Conservation (phyloP, 2,113 vertebrate genomes). For the Synodontis membranacea region DNA sequence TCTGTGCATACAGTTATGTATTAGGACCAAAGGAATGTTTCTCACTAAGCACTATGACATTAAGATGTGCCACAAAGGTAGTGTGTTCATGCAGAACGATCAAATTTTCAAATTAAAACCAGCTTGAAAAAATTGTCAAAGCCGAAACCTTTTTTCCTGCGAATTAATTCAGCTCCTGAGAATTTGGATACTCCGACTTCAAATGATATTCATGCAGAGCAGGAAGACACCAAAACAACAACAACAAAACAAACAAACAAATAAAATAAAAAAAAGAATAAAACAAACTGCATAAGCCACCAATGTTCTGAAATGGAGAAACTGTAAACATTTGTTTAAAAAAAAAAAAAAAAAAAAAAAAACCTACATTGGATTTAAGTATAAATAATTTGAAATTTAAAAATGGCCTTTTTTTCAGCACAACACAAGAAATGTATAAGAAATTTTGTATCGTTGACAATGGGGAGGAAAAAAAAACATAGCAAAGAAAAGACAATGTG, state of each 20-base stretch:
- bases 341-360: neutral
- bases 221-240: neutral
- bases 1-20: conserved; percentile 20
- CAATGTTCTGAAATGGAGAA: conserved; percentile 20
- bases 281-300: neutral
- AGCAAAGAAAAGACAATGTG: neutral
- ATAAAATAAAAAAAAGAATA: neutral
- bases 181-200: neutral
- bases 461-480: neutral
- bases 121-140: neutral
- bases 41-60: conserved; percentile 21
- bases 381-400: neutral
- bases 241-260: neutral
- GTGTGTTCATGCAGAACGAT: conserved; percentile 7
- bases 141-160: neutral
- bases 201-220: neutral
- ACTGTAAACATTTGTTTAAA: neutral
- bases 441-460: neutral
- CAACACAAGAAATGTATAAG: neutral
- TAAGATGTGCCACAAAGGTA: neutral
- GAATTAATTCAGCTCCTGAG: neutral
- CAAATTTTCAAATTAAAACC: neutral
- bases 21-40: conserved; percentile 45
- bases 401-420: neutral
- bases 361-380: neutral